Evolutionary conservation across 2,888 invertebrate species (phyloP), one percentile per base, ranked within the genome.

Genomic region (Uloborus plumipes): DNA sequence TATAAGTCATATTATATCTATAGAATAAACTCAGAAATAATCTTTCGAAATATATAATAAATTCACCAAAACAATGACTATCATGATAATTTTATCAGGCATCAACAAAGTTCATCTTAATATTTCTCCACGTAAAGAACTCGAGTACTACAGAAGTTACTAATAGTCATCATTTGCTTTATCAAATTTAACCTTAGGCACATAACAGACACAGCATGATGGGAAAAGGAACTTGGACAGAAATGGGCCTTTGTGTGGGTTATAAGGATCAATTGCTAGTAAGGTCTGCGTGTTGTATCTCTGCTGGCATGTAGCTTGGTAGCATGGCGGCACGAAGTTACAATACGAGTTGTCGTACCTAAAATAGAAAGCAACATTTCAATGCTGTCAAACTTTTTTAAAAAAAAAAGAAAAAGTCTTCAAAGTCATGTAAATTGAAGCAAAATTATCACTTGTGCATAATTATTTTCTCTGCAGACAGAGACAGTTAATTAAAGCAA

Each of bases 141-240:
- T 39, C 9, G 11, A 31, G 7, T 7, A 31, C 7, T 31, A 31
- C 39, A 39, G 9, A 39, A 39, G 39, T 20, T 31, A 22, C 67
- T 50, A 69, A n/a, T 74, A 84, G 26, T 77, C 80, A 16, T 73
- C 80, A 20, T 62, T 53, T 49, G 62, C 26, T 31, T 83, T 83
- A 13, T 76, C 77, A 14, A 73, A 77, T 53, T 77, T 77, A 9
- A 83, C 76, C 39, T 77, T 84, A 16, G 86, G 85, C 4, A 86
- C 83, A 70, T 86, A 85, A 64, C 86, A 86, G 13, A 86, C 85
- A 69, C 86, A 86, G 67, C 86, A 86, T 2, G 86, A 86, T 0
- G 86, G 86, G 49, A 86, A 86, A 26, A 86, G 80, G 71, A 86
- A 86, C 59, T 86, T 86, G 13, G 86, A 86, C 4, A 86, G 75